phyloP scores from a whole-genome alignment of 37 sponge, comb jelly and placozoan genomes.

The Oopsacas minuta region DNA sequence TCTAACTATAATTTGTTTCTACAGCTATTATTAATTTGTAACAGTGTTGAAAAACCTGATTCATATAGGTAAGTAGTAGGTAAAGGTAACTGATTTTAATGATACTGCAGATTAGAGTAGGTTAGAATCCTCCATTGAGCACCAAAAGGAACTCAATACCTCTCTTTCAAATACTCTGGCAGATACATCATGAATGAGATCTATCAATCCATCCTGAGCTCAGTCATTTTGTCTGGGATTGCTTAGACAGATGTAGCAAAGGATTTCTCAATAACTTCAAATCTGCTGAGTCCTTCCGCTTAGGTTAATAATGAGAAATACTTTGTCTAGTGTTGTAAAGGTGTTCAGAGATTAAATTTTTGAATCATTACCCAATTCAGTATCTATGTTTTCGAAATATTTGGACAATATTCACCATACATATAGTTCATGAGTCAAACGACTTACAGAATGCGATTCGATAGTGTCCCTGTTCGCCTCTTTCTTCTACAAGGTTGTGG shows the following conservation, averaged over 20 bases:
- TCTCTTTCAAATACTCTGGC: slow-evolving; percentile 12
- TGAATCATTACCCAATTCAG: slow-evolving; percentile 1
- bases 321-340: neutral
- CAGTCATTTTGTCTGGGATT: slow-evolving; percentile 11
- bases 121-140: slow-evolving; percentile 17
- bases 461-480: neutral
- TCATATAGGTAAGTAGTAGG: slow-evolving; percentile 11
- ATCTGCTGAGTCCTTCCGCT: slow-evolving; percentile 15
- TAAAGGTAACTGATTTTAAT: neutral
- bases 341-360: slow-evolving; percentile 8
- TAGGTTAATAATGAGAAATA: neutral
- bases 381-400: slow-evolving; percentile 11
- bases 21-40: neutral
- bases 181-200: slow-evolving; percentile 10
- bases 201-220: slow-evolving; percentile 4
- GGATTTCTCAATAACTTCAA: neutral
- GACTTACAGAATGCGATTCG: neutral
- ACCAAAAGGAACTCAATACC: slow-evolving; percentile 8
- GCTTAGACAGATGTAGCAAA: neutral
- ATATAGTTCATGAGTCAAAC: neutral
- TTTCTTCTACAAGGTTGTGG: neutral
- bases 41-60: neutral
- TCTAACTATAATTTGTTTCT: neutral
- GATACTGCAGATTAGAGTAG: neutral
- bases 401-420: neutral